phyloP scores from a whole-genome alignment of 2,888 invertebrate species.

The Sycophila texana region DNA sequence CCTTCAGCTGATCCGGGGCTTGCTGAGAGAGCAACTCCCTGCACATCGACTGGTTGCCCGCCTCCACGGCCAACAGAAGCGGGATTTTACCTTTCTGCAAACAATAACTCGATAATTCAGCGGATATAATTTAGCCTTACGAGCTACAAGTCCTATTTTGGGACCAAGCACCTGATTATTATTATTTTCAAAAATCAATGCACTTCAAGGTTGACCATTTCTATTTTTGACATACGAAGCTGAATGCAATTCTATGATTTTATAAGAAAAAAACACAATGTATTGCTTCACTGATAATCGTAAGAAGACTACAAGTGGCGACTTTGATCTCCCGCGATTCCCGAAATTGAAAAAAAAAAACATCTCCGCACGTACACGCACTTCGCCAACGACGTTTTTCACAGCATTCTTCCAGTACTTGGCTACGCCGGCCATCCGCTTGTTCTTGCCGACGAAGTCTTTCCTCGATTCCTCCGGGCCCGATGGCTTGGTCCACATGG shows the following conservation, averaged over 20 bases:
- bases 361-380: conserved; percentile 23
- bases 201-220: too few species aligned
- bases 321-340: too few species aligned
- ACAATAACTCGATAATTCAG: too few species aligned
- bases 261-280: too few species aligned
- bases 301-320: too few species aligned
- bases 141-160: too few species aligned
- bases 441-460: conserved; percentile 62
- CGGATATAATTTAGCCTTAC: too few species aligned
- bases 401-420: conserved; percentile 58
- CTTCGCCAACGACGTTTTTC: conserved; percentile 34
- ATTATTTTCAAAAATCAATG: too few species aligned
- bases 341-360: too few species aligned
- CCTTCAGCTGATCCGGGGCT: conserved; percentile 90
- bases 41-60: conserved; percentile 96
- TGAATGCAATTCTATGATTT: background rate
- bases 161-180: too few species aligned
- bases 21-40: conserved; percentile 92
- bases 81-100: conserved; percentile 94
- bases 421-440: conserved; percentile 59
- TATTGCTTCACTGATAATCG: too few species aligned
- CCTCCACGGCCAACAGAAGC: conserved; percentile 93
- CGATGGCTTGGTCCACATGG: conserved; percentile 21
- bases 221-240: too few species aligned
- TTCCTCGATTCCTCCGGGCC: background rate